Evolutionary conservation across 1,140 invertebrate species (phyloP), one percentile per base, ranked within the genome.

Genomic region (Micrasema longulum): DNA sequence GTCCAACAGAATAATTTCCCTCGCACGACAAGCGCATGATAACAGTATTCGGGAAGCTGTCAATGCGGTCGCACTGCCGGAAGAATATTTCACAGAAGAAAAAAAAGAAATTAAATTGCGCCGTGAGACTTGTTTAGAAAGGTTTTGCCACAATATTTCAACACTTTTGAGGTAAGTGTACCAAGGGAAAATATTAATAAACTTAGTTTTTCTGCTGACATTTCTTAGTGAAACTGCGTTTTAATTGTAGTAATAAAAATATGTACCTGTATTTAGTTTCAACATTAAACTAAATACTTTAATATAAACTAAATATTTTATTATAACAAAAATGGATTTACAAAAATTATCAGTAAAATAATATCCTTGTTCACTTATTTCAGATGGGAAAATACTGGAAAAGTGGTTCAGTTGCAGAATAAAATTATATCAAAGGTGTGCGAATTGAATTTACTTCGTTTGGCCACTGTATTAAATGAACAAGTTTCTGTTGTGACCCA

Each of bases 101-200:
- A 64, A 68, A 14, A 57, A 72, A 52, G 47, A 10, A n/a, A 35
- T 50, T 12, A 35, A 50, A 35, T n/a, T 1, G 4, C 31, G 43
- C 14, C 69, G 64, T 45, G 81, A 83, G 65, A 84, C 83, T 2
- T 84, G 81, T 71, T 64, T 84, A 70, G 82, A 84, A 79, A 74
- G 81, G 67, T 82, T 76, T 68, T 84, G 83, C 64, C 73, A 83
- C 66, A 85, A 84, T 74, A 80, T 83, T 55, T 78, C 83, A 20
- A 84, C 81, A 57, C 74, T 85, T 47, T 76, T 84, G 60, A 83
- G 82, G 83, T 84, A 52, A 77, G 60, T 77, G 31, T 7, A n/a
- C n/a, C n/a, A n/a, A n/a, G n/a, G n/a, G n/a, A n/a, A n/a, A n/a
- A n/a, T n/a, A n/a, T n/a, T n/a, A n/a, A n/a, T n/a, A n/a, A n/a